These are phyloP conservation scores for Drosophila merina DNA, from an alignment of 2,888 invertebrate species.

Conservation along the genomic window DNA sequence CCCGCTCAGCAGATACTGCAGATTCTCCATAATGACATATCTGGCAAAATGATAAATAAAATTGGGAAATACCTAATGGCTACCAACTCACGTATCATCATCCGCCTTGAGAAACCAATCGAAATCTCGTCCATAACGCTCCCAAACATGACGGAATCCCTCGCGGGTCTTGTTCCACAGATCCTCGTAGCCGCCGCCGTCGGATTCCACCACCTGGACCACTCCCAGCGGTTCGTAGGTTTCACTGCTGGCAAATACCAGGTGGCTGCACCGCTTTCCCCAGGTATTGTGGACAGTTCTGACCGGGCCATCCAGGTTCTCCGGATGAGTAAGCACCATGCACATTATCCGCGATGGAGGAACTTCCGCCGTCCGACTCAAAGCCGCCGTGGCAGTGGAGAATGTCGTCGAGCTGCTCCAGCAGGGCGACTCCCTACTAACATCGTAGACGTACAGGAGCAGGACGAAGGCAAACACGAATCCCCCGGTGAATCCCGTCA, in stretches of 20 bases:
- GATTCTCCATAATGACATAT: constrained; percentile 97
- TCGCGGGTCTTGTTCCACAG: constrained; percentile 98
- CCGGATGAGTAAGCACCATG: constrained; percentile 97
- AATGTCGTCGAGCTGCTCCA: constrained; percentile 34
- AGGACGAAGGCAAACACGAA: constrained; percentile 73
- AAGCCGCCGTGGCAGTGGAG: constrained; percentile 70
- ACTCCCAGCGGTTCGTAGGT: constrained; percentile 90
- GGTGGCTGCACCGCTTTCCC: constrained; percentile 94
- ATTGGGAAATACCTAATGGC: too few species aligned
- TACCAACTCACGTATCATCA: constrained; percentile 95
- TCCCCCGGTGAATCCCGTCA: constrained; percentile 72
- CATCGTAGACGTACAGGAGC: constrained; percentile 61
- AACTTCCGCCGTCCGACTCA: constrained; percentile 84
- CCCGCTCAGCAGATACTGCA: constrained; percentile 92
- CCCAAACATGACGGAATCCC: constrained; percentile 94
- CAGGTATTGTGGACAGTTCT: constrained; percentile 96
- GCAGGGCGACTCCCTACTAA: constrained; percentile 23
- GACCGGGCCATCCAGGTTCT: constrained; percentile 93
- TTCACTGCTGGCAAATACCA: constrained; percentile 92
- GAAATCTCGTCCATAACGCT: constrained; percentile 91
- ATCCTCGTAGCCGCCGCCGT: constrained; percentile 89
- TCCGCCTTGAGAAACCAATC: constrained; percentile 99
- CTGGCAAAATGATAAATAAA: constrained; percentile 84
- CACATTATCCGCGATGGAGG: constrained; percentile 89
- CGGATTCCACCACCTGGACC: constrained; percentile 91